Percentiles rank a stretch among this genome's conserved stretches.
phyloP scores from a whole-genome alignment of 1,140 invertebrate species.

The Drosophila nigromelanica region DNA sequence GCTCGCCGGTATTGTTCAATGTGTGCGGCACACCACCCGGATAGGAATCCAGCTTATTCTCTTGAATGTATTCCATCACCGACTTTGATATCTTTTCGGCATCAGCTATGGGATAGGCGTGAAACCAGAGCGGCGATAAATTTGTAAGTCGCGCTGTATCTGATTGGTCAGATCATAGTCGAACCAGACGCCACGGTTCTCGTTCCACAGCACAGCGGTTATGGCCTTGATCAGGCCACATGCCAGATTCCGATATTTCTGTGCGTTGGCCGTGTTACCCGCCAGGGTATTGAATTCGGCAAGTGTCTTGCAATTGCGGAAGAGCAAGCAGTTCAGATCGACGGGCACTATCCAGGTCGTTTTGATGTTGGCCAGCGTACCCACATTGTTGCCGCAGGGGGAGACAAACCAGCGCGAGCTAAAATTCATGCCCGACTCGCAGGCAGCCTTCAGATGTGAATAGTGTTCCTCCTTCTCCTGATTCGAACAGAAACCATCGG shows the following conservation, averaged over 20 bases:
- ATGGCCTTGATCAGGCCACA: conserved; percentile 86
- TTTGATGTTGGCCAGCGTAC: conserved; percentile 89
- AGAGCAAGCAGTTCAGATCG: conserved; percentile 94
- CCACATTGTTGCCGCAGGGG: conserved; percentile 88
- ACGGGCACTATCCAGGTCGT: conserved; percentile 93
- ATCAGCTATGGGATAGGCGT: conserved; percentile 87
- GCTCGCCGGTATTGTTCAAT: conserved; percentile 91
- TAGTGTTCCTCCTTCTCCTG: conserved; percentile 90
- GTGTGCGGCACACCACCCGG: conserved; percentile 91
- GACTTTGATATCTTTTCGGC: conserved; percentile 88
- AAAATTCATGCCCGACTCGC: conserved; percentile 97
- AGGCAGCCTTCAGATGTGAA: conserved; percentile 92
- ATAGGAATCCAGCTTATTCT: conserved; percentile 87
- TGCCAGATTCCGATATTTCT: conserved; percentile 87
- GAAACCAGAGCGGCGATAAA: conserved; percentile 92
- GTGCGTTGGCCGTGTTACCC: conserved; percentile 87
- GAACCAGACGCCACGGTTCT: conserved; percentile 92
- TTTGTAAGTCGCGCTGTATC: conserved; percentile 92
- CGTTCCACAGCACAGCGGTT: conserved; percentile 91
- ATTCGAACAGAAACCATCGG: conserved; percentile 85
- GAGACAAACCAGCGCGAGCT: conserved; percentile 93
- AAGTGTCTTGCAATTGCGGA: conserved; percentile 91
- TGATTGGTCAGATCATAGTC: conserved; percentile 91
- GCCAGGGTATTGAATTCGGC: conserved; percentile 88
- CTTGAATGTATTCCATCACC: conserved; percentile 90